Percentiles rank a stretch among this genome's conserved stretches.
Conservation (phyloP, 2,113 vertebrate species). For the Bubo scandiacus region DNA sequence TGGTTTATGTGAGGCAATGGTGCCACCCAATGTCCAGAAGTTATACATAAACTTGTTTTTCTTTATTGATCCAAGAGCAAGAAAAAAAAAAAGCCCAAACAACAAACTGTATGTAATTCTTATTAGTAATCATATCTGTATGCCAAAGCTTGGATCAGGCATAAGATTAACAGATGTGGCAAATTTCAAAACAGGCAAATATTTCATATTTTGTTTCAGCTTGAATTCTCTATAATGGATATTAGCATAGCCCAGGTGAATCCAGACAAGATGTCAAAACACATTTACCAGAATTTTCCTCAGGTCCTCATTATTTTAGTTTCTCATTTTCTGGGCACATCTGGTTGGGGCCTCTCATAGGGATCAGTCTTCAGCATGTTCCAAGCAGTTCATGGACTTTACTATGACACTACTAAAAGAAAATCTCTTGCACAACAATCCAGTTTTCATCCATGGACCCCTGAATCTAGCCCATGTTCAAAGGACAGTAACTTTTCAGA, state of each 20-base stretch:
- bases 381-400: neutral
- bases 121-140: neutral
- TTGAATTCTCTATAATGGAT: neutral
- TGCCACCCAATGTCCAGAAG: constrained; percentile 47
- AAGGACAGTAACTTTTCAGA: neutral
- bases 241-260: neutral
- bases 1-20: neutral
- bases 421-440: neutral
- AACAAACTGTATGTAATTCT: neutral
- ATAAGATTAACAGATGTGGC: neutral
- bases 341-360: neutral
- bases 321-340: neutral
- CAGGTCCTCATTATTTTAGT: neutral
- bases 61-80: neutral
- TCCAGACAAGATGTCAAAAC: neutral
- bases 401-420: neutral
- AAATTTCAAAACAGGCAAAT: neutral
- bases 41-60: neutral
- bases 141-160: neutral
- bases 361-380: neutral
- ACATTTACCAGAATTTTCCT: neutral
- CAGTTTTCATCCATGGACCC: neutral
- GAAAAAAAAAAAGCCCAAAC: neutral
- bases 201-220: neutral
- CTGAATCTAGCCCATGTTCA: neutral